A percentile compares a stretch with the other conserved stretches of the same genome.
Evolutionary conservation across 2,797 vertebrate species (phyloP).

Genomic region (Passerculus sandwichensis): DNA sequence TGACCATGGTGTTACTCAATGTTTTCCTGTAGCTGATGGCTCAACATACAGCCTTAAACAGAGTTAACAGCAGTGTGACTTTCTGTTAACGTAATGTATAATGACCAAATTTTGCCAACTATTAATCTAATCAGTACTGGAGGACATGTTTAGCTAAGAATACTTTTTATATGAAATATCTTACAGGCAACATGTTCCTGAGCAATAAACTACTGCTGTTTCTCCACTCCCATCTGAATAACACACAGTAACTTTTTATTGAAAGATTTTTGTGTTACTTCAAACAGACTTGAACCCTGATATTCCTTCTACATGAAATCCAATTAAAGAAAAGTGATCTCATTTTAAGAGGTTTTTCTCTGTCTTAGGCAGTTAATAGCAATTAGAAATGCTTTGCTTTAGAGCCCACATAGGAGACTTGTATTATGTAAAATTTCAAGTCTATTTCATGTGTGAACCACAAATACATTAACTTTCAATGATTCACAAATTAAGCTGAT

Average conservation of each 20-base stretch:
- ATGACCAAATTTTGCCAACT: not conserved
- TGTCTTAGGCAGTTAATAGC: not conserved
- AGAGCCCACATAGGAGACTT: not conserved
- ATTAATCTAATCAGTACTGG: not conserved
- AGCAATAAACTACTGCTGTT: not conserved
- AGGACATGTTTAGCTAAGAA: not conserved
- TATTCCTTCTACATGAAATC: not conserved
- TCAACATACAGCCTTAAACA: not conserved
- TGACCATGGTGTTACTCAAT: not conserved
- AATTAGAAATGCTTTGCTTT: not conserved
- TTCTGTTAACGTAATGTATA: not conserved
- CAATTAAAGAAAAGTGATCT: slow-evolving; percentile 13
- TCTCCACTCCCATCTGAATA: not conserved
- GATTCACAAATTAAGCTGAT: not conserved
- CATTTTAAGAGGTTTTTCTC: not conserved
- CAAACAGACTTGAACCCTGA: not conserved
- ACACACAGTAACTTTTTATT: not conserved
- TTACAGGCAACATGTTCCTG: not conserved
- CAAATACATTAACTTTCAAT: slow-evolving; percentile 5
- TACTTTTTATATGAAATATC: not conserved
- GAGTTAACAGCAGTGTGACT: not conserved
- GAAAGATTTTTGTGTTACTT: not conserved
- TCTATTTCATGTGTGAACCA: not conserved
- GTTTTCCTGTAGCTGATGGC: not conserved
- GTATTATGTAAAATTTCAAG: not conserved